Evolutionary conservation across 2,113 vertebrate genomes (phyloP), one percentile per base, ranked within the genome.

Genomic region (Lepidothrix coronata): DNA sequence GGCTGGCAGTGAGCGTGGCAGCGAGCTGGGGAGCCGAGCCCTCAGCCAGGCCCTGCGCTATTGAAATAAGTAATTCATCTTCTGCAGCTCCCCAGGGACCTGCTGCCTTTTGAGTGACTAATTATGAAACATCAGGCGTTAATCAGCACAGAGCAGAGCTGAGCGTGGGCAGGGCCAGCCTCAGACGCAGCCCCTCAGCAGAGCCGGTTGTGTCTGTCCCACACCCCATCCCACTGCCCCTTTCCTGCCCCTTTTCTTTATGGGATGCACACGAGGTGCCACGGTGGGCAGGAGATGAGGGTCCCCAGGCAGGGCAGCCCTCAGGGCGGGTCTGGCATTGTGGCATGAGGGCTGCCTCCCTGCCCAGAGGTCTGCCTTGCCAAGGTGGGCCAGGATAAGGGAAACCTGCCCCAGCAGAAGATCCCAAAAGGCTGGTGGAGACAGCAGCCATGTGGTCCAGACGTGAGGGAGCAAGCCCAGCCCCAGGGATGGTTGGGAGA

Each of bases 81-180:
- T 91, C 55, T 33, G 87, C 92, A 63, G 85, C 85, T 96, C 93
- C 77, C 90, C 48, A 16, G 0, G 15, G 93, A 78, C 82, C 82
- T 79, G 78, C 82, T 20, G 82, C 74, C 93, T 92, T 95, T 75
- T 63, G 70, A 92, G 85, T 68, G 96, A 85, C 91, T 96, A 95
- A 96, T 96, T 95, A 85, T 51, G 78, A 82, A 90, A 82, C 88
- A 73, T 85, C 71, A 90, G 85, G 71, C 14, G 1, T 52, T 95
- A 95, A 95, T 95, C 70, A 79, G 92, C 61, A 3, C 46, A 20
- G 81, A 91, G 55, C 77, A n/a, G 91, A 90, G 78, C 85, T 8
- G 14, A 66, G 43, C 0, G 3, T 33, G 6, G 78, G 73, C 91
- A 81, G 79, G 59, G 61, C 71, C 52, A 58, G 21, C 15, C 22